These are phyloP conservation scores for Dromaius novaehollandiae DNA, from an alignment of 2,113 vertebrate genomes.

Conservation along the genomic window DNA sequence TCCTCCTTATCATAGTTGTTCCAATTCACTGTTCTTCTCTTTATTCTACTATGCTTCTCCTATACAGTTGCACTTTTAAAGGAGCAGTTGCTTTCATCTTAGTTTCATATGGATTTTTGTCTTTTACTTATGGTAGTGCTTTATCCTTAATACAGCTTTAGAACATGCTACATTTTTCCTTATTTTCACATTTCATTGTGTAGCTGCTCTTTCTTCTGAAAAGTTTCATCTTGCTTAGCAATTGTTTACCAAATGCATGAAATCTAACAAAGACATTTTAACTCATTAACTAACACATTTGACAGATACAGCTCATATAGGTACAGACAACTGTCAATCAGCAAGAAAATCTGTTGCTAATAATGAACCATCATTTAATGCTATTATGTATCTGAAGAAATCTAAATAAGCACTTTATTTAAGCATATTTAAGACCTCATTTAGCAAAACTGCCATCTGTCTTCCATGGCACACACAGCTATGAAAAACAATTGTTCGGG, in stretches of 20 bases:
- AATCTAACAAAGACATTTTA: not conserved
- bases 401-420: not conserved
- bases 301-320: not conserved
- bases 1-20: not conserved
- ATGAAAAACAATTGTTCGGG: constrained; percentile 4
- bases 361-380: not conserved
- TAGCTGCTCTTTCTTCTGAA: not conserved
- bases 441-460: not conserved
- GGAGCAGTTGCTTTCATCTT: not conserved
- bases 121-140: not conserved
- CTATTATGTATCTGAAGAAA: not conserved
- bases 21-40: not conserved
- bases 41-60: not conserved
- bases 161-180: not conserved
- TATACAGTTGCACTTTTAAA: not conserved
- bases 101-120: not conserved
- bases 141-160: not conserved
- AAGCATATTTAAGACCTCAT: not conserved
- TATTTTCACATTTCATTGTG: not conserved
- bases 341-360: not conserved
- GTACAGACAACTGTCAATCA: not conserved
- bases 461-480: not conserved
- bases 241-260: not conserved
- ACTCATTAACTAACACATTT: not conserved
- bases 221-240: not conserved